These are phyloP conservation scores for Drosophila fulvimacula DNA, from an alignment of 2,888 invertebrate species.

Conservation along the genomic window DNA sequence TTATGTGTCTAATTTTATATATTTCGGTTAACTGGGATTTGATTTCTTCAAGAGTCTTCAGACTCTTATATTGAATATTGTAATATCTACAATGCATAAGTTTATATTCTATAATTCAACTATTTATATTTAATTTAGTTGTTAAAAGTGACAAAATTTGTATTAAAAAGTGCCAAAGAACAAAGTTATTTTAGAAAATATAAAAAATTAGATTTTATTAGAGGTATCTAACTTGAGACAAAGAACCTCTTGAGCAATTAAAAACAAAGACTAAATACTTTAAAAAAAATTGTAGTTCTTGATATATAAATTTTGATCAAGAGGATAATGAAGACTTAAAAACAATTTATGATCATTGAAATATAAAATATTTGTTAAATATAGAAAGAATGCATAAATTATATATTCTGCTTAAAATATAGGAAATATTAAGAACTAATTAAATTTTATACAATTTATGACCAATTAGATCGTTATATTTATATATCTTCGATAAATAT, in stretches of 20 bases:
- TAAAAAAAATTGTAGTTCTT: neutral
- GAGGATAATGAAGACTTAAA: too few relatives aligned
- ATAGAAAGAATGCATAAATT: too few relatives aligned
- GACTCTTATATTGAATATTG: neutral
- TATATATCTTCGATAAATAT: too few relatives aligned
- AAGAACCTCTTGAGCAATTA: neutral
- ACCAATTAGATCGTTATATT: too few relatives aligned
- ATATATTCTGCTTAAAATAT: too few relatives aligned
- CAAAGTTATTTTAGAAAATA: neutral
- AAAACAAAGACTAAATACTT: neutral
- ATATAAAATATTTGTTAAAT: too few relatives aligned
- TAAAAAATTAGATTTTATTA: too few relatives aligned
- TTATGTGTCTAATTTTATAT: constrained; percentile 19
- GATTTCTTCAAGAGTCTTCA: neutral
- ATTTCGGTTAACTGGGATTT: constrained; percentile 6
- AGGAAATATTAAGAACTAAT: too few relatives aligned
- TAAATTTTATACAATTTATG: too few relatives aligned
- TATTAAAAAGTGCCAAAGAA: neutral
- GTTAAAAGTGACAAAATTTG: neutral
- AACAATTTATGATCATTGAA: too few relatives aligned
- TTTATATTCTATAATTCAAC: neutral
- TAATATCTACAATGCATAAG: neutral
- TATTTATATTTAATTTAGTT: neutral
- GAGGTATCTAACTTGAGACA: neutral
- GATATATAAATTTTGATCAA: neutral